phyloP scores from a whole-genome alignment of 1,140 invertebrate genomes.

The Hylaeus volcanicus region DNA sequence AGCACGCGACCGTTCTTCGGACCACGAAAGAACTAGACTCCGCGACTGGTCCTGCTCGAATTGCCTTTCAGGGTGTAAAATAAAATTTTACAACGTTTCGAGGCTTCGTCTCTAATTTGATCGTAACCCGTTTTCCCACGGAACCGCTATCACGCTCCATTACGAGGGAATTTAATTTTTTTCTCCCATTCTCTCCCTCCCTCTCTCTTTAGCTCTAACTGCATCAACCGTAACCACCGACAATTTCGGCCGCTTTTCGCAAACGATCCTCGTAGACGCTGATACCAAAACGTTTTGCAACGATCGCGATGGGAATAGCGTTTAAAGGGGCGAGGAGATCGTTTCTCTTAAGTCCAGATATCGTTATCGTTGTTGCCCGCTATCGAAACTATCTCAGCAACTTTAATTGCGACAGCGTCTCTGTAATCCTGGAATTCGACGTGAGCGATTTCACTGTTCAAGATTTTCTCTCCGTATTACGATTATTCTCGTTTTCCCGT shows the following conservation, averaged over 20 bases:
- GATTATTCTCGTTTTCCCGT: neutral
- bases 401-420: slow-evolving; percentile 36
- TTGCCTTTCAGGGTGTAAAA: slow-evolving; percentile 61
- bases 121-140: slow-evolving; percentile 57
- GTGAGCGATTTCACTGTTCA: neutral
- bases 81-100: slow-evolving; percentile 67
- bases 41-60: slow-evolving; percentile 34
- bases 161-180: slow-evolving; percentile 64
- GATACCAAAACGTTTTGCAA: neutral
- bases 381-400: slow-evolving; percentile 30
- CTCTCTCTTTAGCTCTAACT: too few relatives aligned
- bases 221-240: slow-evolving; percentile 55
- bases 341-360: slow-evolving; percentile 44
- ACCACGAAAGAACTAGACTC: neutral
- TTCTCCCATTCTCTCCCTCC: neutral
- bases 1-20: neutral
- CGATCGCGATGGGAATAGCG: slow-evolving; percentile 28
- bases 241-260: slow-evolving; percentile 51
- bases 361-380: slow-evolving; percentile 19
- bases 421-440: slow-evolving; percentile 24
- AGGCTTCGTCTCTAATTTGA: slow-evolving; percentile 68
- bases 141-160: slow-evolving; percentile 49
- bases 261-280: slow-evolving; percentile 44
- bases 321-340: neutral
- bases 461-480: neutral